Evolutionary conservation across 2,888 invertebrate species (phyloP).

Genomic region (Coleophora flavipennella): DNA sequence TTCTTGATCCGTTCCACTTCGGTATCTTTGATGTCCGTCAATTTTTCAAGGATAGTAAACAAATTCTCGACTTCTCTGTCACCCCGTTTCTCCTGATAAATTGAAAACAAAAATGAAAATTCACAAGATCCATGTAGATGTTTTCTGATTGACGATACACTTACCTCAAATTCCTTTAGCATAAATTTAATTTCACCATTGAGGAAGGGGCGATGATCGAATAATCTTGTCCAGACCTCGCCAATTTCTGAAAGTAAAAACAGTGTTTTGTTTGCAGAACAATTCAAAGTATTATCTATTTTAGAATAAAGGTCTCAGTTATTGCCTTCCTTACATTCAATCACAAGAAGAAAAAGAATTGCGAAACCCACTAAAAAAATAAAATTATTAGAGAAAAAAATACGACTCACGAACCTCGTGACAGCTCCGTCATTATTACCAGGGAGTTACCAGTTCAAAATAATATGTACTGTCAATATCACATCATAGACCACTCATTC

Average conservation of each 20-base stretch:
- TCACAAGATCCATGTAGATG: no score
- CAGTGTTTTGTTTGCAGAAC: no score
- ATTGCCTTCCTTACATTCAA: neutral
- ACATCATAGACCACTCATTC: neutral
- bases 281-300: neutral
- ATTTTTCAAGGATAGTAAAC: slow-evolving; percentile 82
- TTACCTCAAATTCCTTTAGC: slow-evolving; percentile 89
- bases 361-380: slow-evolving; percentile 7
- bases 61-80: slow-evolving; percentile 86
- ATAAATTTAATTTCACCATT: slow-evolving; percentile 89
- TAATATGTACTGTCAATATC: no score
- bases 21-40: slow-evolving; percentile 83
- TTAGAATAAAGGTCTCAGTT: neutral
- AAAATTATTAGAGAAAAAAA: slow-evolving; percentile 8
- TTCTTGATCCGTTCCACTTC: slow-evolving; percentile 79
- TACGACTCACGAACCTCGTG: slow-evolving; percentile 58
- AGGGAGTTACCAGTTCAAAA: no score
- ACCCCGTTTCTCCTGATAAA: slow-evolving; percentile 79
- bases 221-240: slow-evolving; percentile 87
- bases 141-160: no score
- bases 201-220: slow-evolving; percentile 89
- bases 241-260: slow-evolving; percentile 75
- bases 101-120: neutral
- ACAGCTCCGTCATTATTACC: slow-evolving; percentile 60
- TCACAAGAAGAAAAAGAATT: no score